Base-by-base conservation (phyloP, 2,797 vertebrate species). In the Falco cherrug region DNA sequence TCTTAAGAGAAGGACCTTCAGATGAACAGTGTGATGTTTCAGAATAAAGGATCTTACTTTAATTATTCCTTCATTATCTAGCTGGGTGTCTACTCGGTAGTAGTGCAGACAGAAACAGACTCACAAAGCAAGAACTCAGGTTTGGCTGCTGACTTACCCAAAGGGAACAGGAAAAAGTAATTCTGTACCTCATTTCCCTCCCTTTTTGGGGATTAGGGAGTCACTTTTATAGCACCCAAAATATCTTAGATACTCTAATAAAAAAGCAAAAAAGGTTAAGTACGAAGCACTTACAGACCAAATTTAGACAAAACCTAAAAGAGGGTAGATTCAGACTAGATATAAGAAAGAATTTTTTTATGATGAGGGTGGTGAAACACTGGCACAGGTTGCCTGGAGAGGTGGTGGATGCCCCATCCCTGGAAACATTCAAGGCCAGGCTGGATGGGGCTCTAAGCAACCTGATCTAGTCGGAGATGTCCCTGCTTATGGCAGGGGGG, bases 1-100 rank as follows among this genome's bases (percentile, higher is more conserved):
- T 80, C 79, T 84, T 90, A 94, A 92, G 84, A 92, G 70, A 48
- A 89, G 84, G 60, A 71, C 90, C 82, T 84, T 51, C 80, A 41
- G 80, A 50, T 2, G 19, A 84, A 60, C 11, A n/a, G 21, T 16
- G 28, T 39, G 89, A 48, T 81, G 74, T 45, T 85, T 89, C 74
- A 51, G 50, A 11, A 76, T 31, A 56, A 89, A 86, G 78, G 69
- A 74, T 14, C 74, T 20, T 8, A 20, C 37, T 94, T 77, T 63
- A 77, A 95, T 95, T 87, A 54, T 65, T 61, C 69, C 64, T 81
- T 60, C 54, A 28, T 75, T 76, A 11, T 22, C 11, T 1, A 51
- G 54, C 35, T 5, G 48, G 43, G 39, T 48, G 60, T 19, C 25
- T 37, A 26, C 17, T 35, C 9, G 8, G 50, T 7, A 4, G 48